phyloP scores from a whole-genome alignment of 2,797 vertebrate genomes.

The Eutrigla gurnardus region DNA sequence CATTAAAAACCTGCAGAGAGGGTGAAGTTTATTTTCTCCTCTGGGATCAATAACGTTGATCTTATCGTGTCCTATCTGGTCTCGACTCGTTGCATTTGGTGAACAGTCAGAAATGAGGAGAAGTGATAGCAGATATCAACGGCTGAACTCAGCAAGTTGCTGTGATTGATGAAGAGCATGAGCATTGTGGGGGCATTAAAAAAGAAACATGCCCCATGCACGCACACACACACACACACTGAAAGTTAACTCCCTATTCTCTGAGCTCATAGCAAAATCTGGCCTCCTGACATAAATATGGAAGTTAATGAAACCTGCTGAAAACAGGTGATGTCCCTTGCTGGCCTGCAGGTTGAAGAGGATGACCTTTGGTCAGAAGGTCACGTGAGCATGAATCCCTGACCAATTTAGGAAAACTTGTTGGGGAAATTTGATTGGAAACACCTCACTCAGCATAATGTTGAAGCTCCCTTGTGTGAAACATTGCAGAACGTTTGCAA shows the following conservation, averaged over 20 bases:
- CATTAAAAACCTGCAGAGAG: conserved; percentile 14
- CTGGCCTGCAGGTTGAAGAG: neutral
- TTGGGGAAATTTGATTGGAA: neutral
- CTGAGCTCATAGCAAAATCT: neutral
- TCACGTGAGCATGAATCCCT: neutral
- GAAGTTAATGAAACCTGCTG: neutral
- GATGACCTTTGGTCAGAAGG: conserved; percentile 3
- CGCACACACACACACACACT: neutral
- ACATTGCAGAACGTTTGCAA: neutral
- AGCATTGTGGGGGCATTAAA: conserved; percentile 1
- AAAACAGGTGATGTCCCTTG: neutral
- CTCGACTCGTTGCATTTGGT: conserved; percentile 16
- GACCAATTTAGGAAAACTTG: neutral
- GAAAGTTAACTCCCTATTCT: neutral
- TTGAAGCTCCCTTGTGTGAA: neutral
- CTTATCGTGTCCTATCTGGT: conserved; percentile 2
- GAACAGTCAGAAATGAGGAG: conserved; percentile 34
- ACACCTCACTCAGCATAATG: neutral
- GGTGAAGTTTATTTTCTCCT: conserved; percentile 10
- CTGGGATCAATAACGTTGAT: conserved; percentile 23
- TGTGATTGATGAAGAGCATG: conserved; percentile 28
- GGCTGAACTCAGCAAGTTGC: conserved; percentile 20
- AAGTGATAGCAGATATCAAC: conserved; percentile 18
- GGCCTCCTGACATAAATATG: neutral
- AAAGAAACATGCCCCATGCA: neutral